Evolutionary conservation across 2,797 vertebrate species (phyloP).

Genomic region (Gymnoscopelus braueri): DNA sequence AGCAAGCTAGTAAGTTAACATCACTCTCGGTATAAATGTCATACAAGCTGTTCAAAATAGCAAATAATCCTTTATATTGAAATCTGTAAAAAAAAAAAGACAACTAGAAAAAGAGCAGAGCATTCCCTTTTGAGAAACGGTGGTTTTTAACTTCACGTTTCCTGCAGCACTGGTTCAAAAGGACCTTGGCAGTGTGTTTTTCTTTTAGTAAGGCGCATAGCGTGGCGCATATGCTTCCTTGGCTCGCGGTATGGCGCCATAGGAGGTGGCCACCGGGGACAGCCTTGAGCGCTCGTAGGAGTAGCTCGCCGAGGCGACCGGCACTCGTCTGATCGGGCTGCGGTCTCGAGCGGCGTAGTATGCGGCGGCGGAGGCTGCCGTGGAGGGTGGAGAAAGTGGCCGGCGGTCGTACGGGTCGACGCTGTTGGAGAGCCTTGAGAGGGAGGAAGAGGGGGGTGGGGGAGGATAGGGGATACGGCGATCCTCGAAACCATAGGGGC

Average conservation of each 20-base stretch:
- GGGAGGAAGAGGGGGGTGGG: slow-evolving; percentile 81
- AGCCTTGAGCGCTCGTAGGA: slow-evolving; percentile 85
- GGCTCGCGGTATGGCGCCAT: slow-evolving; percentile 75
- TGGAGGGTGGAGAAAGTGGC: slow-evolving; percentile 69
- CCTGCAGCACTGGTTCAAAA: slow-evolving; percentile 18
- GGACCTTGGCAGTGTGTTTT: slow-evolving; percentile 65
- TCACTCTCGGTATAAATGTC: slow-evolving; percentile 26
- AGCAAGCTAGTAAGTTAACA: slow-evolving; percentile 32
- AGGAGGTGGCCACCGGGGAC: slow-evolving; percentile 85
- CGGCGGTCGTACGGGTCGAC: slow-evolving; percentile 85
- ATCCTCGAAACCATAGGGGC: slow-evolving; percentile 73
- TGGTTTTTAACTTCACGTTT: not conserved
- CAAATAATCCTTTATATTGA: slow-evolving; percentile 24
- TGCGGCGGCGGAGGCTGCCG: slow-evolving; percentile 70
- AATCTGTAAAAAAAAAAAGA: slow-evolving; percentile 44
- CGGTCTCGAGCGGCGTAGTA: slow-evolving; percentile 87
- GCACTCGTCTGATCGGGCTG: slow-evolving; percentile 84
- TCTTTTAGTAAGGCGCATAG: slow-evolving; percentile 76
- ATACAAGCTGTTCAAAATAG: slow-evolving; percentile 23
- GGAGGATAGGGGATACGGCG: slow-evolving; percentile 79
- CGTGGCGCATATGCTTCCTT: slow-evolving; percentile 83
- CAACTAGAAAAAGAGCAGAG: slow-evolving; percentile 70
- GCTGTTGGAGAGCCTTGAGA: slow-evolving; percentile 81
- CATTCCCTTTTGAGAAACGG: slow-evolving; percentile 47
- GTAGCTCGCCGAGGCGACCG: slow-evolving; percentile 79